Percentiles rank a stretch among this genome's conserved stretches.
Conservation (phyloP, 2,113 vertebrate species). For the Gymnorhina tibicen region DNA sequence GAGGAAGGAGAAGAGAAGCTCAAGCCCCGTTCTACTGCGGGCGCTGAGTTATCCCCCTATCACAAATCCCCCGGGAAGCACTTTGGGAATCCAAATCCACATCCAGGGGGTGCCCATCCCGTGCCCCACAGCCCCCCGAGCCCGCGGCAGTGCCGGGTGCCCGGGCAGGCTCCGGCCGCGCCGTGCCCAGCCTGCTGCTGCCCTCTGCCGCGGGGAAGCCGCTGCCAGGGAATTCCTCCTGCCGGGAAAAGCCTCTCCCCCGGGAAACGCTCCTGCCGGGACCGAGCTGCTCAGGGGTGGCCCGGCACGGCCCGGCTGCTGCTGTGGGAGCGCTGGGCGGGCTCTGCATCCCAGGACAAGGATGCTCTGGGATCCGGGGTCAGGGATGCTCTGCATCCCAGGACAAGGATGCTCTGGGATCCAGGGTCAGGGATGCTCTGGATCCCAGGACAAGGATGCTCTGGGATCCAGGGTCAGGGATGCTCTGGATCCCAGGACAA, state of each 20-base stretch:
- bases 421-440: no score
- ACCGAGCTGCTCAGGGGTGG: accelerated
- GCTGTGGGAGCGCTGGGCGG: not conserved
- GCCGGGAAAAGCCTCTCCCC: not conserved
- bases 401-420: not conserved
- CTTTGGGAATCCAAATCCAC: accelerated
- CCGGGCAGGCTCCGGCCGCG: not conserved
- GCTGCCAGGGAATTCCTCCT: not conserved
- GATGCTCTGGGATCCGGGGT: not conserved
- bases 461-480: not conserved
- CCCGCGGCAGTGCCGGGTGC: not conserved
- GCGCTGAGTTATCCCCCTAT: not conserved
- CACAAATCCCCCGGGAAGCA: not conserved
- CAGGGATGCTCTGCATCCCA: no score
- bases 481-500: no score
- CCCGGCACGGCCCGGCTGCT: not conserved
- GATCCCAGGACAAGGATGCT: not conserved
- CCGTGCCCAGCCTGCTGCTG: not conserved
- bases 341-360: not conserved
- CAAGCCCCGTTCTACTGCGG: accelerated
- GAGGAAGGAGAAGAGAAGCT: not conserved
- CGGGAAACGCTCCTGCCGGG: not conserved
- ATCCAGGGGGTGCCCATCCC: accelerated
- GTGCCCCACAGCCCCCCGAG: accelerated
- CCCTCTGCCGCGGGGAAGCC: not conserved